Evolutionary conservation across 2,888 invertebrate species (phyloP), one percentile per base, ranked within the genome.

Genomic region (Andrena marginata): DNA sequence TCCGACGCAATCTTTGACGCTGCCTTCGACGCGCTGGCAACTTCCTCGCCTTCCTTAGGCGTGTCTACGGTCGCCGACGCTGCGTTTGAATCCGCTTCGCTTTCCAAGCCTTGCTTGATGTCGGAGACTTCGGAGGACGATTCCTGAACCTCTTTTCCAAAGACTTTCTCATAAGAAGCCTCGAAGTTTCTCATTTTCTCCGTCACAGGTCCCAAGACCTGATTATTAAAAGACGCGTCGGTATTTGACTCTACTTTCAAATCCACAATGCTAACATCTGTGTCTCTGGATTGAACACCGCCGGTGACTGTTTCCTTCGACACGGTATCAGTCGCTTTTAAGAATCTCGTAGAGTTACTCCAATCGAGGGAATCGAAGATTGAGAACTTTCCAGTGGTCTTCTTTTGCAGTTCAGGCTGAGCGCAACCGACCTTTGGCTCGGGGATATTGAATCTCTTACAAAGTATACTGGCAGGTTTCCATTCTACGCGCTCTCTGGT

Each of bases 371-470:
- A 97, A 87, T 97, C 97, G 90, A 98, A 98, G 72, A 98, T 96
- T 0, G 97, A 96, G 81, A 92, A 96, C 86, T 95, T 96, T 0
- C 42, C 42, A 42, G 96, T 96, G 0, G 96, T 95, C 90, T 96
- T 97, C 60, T 96, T 96, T n/a, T 95, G 95, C 29, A 95, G 95
- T n/a, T 93, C 92, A 0, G 89, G 88, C 10, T 85, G 76, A 1
- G 91, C 91, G 72, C 93, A 93, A 77, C 95, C 96, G 93, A 95
- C 95, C 83, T 96, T 96, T 0, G 99, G 98, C 93, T 99, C 97
- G 0, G 98, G 98, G 35, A 99, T 96, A 92, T 99, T 99, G 93
- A 99, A 99, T 60, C 99, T 95, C 93, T 97, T 98, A 92, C 98
- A 99, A 0, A 99, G 95, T 7, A 98, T 93, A 59, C 96, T 94